Conservation (phyloP, 1,140 invertebrate genomes). For the Drosophila seguyi region DNA sequence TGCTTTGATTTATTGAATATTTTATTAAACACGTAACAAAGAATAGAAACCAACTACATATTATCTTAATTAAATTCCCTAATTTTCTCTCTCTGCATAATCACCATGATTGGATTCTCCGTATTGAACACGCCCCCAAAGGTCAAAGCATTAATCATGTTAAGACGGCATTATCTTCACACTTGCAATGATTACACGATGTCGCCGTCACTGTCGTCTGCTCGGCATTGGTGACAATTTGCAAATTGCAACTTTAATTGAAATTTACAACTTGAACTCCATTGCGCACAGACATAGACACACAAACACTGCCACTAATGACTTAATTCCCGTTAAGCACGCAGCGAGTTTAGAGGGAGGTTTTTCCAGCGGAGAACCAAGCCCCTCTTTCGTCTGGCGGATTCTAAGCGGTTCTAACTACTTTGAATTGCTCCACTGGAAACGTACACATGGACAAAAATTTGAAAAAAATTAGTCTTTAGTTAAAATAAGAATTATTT, state of each 20-base stretch:
- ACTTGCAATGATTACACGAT: constrained; percentile 68
- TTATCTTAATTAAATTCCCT: background rate
- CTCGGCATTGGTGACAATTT: constrained; percentile 61
- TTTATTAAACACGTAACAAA: too few relatives aligned
- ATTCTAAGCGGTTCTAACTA: constrained; percentile 56
- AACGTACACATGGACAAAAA: background rate
- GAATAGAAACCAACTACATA: background rate
- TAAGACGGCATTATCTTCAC: constrained; percentile 74
- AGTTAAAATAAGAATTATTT: background rate
- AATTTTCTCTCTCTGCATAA: background rate
- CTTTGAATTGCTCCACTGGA: constrained; percentile 11
- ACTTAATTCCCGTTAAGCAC: constrained; percentile 79
- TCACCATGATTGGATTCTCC: constrained; percentile 2
- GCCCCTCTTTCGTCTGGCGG: constrained; percentile 16
- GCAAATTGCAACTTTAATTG: constrained; percentile 80
- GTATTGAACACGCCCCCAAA: constrained; percentile 27
- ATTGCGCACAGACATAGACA: constrained; percentile 16
- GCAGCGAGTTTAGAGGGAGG: constrained; percentile 30
- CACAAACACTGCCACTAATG: constrained; percentile 49
- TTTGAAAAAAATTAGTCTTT: too few relatives aligned
- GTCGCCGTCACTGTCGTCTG: constrained; percentile 22
- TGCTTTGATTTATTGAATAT: too few relatives aligned
- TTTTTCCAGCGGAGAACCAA: constrained; percentile 8
- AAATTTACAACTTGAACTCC: constrained; percentile 53
- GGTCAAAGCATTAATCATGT: constrained; percentile 66